Evolutionary conservation across 2,113 vertebrate genomes (phyloP).

Genomic region (Ailurus styani): DNA sequence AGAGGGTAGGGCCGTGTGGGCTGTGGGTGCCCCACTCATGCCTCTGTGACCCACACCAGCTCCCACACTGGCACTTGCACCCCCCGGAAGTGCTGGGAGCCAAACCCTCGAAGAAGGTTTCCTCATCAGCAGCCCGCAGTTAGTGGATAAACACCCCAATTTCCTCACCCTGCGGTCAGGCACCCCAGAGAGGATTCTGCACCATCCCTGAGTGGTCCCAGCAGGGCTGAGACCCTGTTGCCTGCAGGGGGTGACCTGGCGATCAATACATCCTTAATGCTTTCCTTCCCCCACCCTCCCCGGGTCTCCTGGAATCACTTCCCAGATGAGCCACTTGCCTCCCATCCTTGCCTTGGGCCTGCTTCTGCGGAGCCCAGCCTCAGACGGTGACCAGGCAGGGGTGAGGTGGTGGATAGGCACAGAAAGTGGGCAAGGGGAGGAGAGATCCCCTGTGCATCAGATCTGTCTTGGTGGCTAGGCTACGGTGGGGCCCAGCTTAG

Average conservation of each 20-base stretch:
- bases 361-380: not conserved
- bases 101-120: not conserved
- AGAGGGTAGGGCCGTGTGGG: not conserved
- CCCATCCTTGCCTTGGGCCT: too few species aligned
- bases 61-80: accelerated
- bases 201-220: not conserved
- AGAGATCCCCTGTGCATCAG: not conserved
- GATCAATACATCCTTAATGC: not conserved
- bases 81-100: too few species aligned
- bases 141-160: too few species aligned
- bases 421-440: not conserved
- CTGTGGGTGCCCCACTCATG: not conserved
- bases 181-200: not conserved
- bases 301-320: not conserved
- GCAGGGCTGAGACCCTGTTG: not conserved
- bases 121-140: not conserved
- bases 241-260: not conserved
- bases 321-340: not conserved
- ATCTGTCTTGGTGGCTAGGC: not conserved
- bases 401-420: not conserved
- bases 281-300: not conserved
- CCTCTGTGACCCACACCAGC: not conserved
- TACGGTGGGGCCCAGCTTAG: accelerated
- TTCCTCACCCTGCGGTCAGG: not conserved
- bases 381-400: not conserved